phyloP scores from a whole-genome alignment of 2,888 invertebrate genomes.

The Venustoraphidia nigricollis region DNA sequence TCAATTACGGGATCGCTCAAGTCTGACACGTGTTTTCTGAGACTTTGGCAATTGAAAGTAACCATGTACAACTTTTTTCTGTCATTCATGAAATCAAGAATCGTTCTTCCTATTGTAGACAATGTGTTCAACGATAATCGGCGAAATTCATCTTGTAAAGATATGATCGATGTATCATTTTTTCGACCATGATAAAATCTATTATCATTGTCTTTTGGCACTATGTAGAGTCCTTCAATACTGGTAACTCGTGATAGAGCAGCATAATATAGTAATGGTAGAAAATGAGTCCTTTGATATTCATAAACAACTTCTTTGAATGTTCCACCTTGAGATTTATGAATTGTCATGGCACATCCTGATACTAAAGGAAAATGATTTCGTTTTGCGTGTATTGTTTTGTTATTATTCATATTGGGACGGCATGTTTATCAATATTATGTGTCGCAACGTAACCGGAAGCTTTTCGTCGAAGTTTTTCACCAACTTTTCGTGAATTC shows the following conservation, averaged over 20 bases:
- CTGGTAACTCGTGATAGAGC: slow-evolving; percentile 14
- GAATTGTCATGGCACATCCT: slow-evolving; percentile 14
- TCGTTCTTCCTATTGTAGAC: no score
- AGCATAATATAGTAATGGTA: slow-evolving; percentile 12
- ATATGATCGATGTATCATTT: no score
- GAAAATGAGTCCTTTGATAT: slow-evolving; percentile 3
- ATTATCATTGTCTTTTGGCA: slow-evolving; percentile 4
- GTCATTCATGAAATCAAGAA: no score
- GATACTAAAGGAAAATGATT: slow-evolving; percentile 14
- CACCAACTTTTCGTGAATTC: slow-evolving; percentile 6
- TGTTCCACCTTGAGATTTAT: slow-evolving; percentile 15
- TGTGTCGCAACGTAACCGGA: slow-evolving; percentile 2
- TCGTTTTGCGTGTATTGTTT: slow-evolving; percentile 11
- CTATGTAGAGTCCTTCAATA: slow-evolving; percentile 11
- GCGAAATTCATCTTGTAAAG: no score
- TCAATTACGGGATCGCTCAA: no score
- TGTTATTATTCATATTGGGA: slow-evolving; percentile 8
- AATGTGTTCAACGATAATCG: no score
- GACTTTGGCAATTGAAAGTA: no score
- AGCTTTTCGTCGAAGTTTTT: slow-evolving; percentile 5
- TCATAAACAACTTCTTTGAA: slow-evolving; percentile 12
- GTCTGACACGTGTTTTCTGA: no score
- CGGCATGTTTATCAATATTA: slow-evolving; percentile 1
- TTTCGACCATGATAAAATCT: slow-evolving; percentile 8
- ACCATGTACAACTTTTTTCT: no score